phyloP scores from a whole-genome alignment of 2,888 invertebrate genomes.

The Eupithecia abbreviata region DNA sequence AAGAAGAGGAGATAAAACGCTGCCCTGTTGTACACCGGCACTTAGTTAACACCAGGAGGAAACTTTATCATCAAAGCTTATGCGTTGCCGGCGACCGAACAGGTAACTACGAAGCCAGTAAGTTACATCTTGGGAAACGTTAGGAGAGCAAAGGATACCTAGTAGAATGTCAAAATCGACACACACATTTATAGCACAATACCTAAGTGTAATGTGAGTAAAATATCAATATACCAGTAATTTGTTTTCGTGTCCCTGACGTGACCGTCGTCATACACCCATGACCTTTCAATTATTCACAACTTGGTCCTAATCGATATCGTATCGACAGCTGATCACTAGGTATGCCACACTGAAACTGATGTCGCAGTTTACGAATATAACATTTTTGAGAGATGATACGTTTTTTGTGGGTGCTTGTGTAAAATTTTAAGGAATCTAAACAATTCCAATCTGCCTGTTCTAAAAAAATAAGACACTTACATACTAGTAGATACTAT shows the following conservation, averaged over 20 bases:
- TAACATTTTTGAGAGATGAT: neutral
- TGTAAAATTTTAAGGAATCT: neutral
- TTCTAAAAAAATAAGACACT: neutral
- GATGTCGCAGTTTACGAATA: neutral
- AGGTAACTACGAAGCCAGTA: too few relatives aligned
- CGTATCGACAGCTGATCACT: constrained; percentile 8
- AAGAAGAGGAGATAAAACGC: too few relatives aligned
- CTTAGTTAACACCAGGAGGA: too few relatives aligned
- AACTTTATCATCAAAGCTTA: too few relatives aligned
- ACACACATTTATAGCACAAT: neutral
- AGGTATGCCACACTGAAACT: neutral
- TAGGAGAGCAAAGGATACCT: too few relatives aligned
- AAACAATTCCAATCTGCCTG: neutral
- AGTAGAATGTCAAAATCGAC: too few relatives aligned
- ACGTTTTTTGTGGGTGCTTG: neutral
- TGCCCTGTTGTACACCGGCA: too few relatives aligned
- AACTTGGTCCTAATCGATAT: constrained; percentile 26
- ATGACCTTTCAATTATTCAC: constrained; percentile 39
- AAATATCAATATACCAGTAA: constrained; percentile 9
- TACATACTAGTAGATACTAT: too few relatives aligned
- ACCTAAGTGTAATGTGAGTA: neutral
- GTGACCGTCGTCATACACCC: constrained; percentile 16
- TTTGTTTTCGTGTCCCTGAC: constrained; percentile 30
- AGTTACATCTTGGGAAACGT: too few relatives aligned
- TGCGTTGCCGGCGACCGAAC: too few relatives aligned